phyloP scores from a whole-genome alignment of 2,113 vertebrate species.

The Chloebia gouldiae region DNA sequence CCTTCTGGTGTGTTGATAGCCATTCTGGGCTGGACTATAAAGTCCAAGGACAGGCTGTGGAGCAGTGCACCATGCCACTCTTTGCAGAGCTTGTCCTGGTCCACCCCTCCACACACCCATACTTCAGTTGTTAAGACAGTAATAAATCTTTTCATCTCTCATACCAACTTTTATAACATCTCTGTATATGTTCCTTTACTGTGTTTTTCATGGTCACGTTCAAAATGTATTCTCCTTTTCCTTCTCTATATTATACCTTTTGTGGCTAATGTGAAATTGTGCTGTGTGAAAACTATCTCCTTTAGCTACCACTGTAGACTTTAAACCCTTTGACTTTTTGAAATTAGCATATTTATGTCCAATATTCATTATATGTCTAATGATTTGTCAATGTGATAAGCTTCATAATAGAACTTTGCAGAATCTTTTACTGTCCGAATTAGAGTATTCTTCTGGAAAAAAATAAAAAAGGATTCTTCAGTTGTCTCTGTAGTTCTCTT shows the following conservation, averaged over 20 bases:
- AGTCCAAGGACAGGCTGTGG: background rate
- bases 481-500: background rate
- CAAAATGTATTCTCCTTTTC: background rate
- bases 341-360: background rate
- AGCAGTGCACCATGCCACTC: background rate
- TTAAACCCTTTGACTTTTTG: background rate
- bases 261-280: background rate
- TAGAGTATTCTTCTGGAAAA: background rate
- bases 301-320: background rate
- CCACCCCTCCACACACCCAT: no score
- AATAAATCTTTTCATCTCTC: background rate
- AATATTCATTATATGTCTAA: background rate
- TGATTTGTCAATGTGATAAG: background rate
- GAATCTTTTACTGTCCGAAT: background rate
- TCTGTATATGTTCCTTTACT: background rate
- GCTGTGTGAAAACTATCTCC: background rate
- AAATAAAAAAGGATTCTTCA: rapidly evolving
- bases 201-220: background rate
- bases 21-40: background rate
- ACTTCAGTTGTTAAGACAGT: background rate
- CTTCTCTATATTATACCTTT: background rate
- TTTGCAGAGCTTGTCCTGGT: background rate
- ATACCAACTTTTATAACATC: background rate
- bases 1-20: background rate
- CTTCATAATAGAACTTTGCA: background rate